Percentiles rank a stretch among this genome's conserved stretches.
These are phyloP conservation scores for Empidonax traillii DNA, from an alignment of 2,113 vertebrate species.

Conservation along the genomic window DNA sequence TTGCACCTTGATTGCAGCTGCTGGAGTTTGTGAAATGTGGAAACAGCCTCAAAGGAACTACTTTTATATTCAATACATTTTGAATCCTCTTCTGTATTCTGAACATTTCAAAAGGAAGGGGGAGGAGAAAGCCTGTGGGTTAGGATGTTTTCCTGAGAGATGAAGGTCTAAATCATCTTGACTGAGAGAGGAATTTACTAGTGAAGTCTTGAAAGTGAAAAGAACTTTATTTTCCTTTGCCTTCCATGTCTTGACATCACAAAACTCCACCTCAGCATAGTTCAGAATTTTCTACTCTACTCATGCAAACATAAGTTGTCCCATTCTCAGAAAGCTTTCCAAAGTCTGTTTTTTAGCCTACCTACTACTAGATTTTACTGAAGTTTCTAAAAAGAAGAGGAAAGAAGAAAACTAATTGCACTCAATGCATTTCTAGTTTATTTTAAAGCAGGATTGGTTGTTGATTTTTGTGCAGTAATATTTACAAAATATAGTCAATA, in stretches of 20 bases:
- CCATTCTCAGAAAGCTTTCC: background rate
- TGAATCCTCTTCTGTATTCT: background rate
- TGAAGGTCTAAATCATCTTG: background rate
- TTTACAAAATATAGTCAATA: background rate
- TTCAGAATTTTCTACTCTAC: background rate
- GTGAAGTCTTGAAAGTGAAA: background rate
- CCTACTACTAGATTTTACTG: background rate
- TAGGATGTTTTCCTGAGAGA: background rate
- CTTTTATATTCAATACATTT: background rate
- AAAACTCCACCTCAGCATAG: background rate
- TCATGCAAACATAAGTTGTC: accelerated
- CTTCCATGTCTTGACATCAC: background rate
- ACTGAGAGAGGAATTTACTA: background rate
- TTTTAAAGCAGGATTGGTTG: background rate
- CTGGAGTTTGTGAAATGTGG: background rate
- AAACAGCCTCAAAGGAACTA: background rate
- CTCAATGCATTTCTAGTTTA: background rate
- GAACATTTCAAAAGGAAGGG: background rate
- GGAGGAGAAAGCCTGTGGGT: background rate
- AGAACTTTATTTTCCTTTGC: background rate
- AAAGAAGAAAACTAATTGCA: background rate
- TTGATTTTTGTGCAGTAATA: background rate
- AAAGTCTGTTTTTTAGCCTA: background rate
- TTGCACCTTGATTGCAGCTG: background rate
- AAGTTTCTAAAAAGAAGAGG: background rate